Conservation (phyloP, 2,113 vertebrate genomes). For the Eira barbara region DNA sequence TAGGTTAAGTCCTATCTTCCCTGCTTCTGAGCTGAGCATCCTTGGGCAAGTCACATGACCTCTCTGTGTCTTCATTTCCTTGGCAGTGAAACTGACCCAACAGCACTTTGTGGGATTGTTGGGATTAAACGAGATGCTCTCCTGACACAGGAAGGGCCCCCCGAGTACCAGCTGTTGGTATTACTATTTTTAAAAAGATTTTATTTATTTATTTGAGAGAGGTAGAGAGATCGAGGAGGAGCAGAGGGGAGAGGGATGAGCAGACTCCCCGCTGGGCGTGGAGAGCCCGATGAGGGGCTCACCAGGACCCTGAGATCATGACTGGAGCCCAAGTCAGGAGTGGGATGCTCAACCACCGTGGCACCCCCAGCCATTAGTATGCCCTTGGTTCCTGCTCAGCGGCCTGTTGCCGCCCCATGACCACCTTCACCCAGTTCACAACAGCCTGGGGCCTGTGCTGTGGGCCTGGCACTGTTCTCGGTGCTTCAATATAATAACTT, state of each 20-base stretch:
- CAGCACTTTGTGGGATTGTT: no score
- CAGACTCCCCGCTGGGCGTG: not conserved
- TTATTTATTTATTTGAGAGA: not conserved
- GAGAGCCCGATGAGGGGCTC: not conserved
- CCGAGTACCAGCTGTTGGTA: not conserved
- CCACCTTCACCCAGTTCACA: not conserved
- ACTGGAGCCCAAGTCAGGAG: not conserved
- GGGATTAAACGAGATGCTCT: not conserved
- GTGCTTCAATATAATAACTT: not conserved
- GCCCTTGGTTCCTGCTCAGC: not conserved
- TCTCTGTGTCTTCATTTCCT: not conserved
- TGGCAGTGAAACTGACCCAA: not conserved
- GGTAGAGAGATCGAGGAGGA: no score
- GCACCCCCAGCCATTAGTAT: not conserved
- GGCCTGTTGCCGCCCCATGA: rapidly evolving
- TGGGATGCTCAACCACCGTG: not conserved
- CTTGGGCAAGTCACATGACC: not conserved
- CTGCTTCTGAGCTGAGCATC: not conserved
- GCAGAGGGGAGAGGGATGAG: not conserved
- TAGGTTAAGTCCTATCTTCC: not conserved
- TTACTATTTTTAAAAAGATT: not conserved
- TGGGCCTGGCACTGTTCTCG: rapidly evolving
- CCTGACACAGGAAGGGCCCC: not conserved
- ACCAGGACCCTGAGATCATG: not conserved
- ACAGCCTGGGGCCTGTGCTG: rapidly evolving